Evolutionary conservation across 2,888 invertebrate genomes (phyloP), one percentile per base, ranked within the genome.

Genomic region (Chirona hameri): DNA sequence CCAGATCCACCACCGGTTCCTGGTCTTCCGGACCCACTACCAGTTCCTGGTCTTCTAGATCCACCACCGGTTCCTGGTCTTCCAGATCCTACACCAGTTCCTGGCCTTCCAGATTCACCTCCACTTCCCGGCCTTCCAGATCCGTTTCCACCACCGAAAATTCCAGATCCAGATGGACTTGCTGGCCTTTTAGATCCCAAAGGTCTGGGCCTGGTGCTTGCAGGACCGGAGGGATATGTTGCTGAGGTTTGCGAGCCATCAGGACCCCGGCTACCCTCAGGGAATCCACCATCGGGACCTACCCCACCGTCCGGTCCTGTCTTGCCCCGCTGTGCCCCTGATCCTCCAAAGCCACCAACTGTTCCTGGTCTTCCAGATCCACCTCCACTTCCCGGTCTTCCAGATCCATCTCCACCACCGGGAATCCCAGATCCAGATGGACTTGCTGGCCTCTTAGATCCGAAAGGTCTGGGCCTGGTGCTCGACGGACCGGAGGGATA

Each of bases 291-390:
- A 55, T 81, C 69, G n/a, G 83, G 84, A n/a, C 76, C 55, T 29
- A 79, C 79, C n/a, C 83, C 80, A 81, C 80, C 82, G 57, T 81
- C 60, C 27, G 82, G 82, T 60, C 82, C 81, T 48, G 29, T 46
- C 14, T 60, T 79, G n/a, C 29, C 79, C 21, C 21, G 9, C 24
- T n/a, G 79, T 21, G 18, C 29, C 7, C n/a, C 80, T 27, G 55
- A 27, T 14, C 48, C n/a, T 27, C 80, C 55, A 46, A 15, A n/a
- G 7, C 83, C 82, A 39, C 82, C 5, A 52, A n/a, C 80, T 24
- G 82, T 57, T 39, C 79, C 69, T 76, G 69, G 52, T 46, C 76
- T 76, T 14, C 65, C 80, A n/a, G 76, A 9, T 76, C 18, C 80
- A 21, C 27, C 21, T n/a, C n/a, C n/a, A n/a, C n/a, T 81, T 52